Conservation (phyloP, 2,797 vertebrate species). For the Galago senegalensis region DNA sequence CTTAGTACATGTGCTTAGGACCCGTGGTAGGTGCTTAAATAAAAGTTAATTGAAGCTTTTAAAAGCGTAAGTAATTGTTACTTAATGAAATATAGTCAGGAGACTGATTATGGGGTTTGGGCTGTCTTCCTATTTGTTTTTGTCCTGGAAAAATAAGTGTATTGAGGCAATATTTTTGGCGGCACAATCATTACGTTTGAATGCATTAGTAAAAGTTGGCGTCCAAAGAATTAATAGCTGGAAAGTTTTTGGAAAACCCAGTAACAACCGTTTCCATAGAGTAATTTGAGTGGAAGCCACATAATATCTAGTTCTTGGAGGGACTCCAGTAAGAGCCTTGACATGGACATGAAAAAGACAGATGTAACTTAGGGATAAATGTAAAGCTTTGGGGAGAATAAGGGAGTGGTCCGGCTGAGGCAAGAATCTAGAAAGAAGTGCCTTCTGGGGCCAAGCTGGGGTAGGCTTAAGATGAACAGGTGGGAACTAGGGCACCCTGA, state of each 20-base stretch:
- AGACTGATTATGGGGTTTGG: neutral
- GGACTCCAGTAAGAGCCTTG: slow-evolving; percentile 28
- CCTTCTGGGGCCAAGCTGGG: neutral
- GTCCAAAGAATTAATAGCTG: slow-evolving; percentile 53
- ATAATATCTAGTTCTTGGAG: slow-evolving; percentile 51
- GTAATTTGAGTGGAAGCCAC: slow-evolving; percentile 63
- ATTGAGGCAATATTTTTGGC: slow-evolving; percentile 57
- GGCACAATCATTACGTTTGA: slow-evolving; percentile 48
- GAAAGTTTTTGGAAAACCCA: slow-evolving; percentile 73
- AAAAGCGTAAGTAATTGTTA: slow-evolving; percentile 37
- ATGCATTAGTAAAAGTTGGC: slow-evolving; percentile 56
- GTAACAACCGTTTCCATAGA: slow-evolving; percentile 59
- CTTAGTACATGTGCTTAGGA: neutral
- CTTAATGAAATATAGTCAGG: slow-evolving; percentile 3
- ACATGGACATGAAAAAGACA: neutral
- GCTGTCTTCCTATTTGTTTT: slow-evolving; percentile 5
- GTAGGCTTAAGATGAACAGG: slow-evolving; percentile 3
- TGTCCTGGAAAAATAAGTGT: neutral
- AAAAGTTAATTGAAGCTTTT: slow-evolving; percentile 25
- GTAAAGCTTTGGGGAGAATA: neutral
- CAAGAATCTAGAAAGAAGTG: slow-evolving; percentile 24
- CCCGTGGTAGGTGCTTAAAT: neutral
- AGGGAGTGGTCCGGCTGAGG: neutral
- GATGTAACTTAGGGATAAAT: neutral
- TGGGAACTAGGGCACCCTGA: slow-evolving; percentile 54